Base-by-base conservation (phyloP, 2,113 vertebrate genomes). In the Hippocampus zosterae region DNA sequence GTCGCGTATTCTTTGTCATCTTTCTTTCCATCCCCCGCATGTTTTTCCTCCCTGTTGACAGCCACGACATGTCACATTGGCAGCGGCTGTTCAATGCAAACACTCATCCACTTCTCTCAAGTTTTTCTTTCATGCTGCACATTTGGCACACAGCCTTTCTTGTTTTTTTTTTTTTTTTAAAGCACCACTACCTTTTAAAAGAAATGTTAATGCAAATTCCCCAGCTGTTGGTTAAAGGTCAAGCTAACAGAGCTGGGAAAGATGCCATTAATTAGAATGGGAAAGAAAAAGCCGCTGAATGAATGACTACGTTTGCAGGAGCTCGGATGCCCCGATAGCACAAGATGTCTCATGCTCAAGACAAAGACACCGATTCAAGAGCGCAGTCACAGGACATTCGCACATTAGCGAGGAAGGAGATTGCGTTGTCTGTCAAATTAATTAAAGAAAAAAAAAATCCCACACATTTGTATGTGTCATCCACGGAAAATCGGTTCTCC, bases 311-410 rank as follows among this genome's bases (percentile, higher is more conserved):
- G 78, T 79, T 81, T 85, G 75, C 73, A 87, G 83, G 73, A 60
- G 57, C 15, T 84, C 80, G 84, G 68, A 80, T 68, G 67, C 74
- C 77, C 84, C 81, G 87, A 85, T 82, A 87, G 82, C 82, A 73
- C 79, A 79, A 87, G 82, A 84, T 42, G n/a, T 82, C 87, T 88
- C 77, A 80, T 81, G 77, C 73, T 59, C 76, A 83, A 85, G 78
- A 90, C 87, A 88, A 87, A 88, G 84, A 75, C 71, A 15, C 66
- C 77, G 77, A 83, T 88, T 87, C 83, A 88, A 77, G 74, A 83
- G 69, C 40, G 73, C 70, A 72, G 84, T 88, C 85, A 87, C 76
- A 87, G 79, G 84, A 84, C 73, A 52, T 50, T 66, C 66, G 68
- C 79, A 74, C 80, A 80, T 83, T 76, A 85, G 62, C 67, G 69